Conservation (phyloP, 2,888 invertebrate genomes). For the Bhutanitis thaidina region DNA sequence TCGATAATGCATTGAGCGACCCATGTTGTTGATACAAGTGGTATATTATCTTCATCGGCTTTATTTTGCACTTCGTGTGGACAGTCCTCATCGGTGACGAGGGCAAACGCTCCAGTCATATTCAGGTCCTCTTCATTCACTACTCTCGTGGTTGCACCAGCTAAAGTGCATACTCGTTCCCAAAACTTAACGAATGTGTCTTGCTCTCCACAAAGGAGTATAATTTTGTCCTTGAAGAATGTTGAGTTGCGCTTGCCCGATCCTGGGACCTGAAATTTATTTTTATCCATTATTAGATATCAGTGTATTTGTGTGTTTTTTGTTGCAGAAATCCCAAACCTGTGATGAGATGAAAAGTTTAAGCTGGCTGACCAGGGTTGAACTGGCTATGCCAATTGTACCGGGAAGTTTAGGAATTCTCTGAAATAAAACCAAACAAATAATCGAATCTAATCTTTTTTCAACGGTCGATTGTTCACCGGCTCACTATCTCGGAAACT, state of each 20-base stretch:
- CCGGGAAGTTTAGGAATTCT: too few species aligned
- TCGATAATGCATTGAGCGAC: constrained; percentile 84
- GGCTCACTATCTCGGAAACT: too few species aligned
- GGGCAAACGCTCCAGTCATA: constrained; percentile 64
- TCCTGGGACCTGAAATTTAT: constrained; percentile 43
- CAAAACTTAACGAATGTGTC: constrained; percentile 79
- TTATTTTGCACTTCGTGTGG: constrained; percentile 75
- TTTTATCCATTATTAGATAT: not conserved
- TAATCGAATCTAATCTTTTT: too few species aligned
- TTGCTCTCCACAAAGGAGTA: constrained; percentile 73
- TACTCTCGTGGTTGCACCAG: constrained; percentile 72
- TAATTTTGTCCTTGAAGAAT: constrained; percentile 71
- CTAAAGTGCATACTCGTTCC: constrained; percentile 80
- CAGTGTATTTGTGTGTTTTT: too few species aligned
- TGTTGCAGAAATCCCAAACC: too few species aligned
- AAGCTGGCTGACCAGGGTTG: too few species aligned
- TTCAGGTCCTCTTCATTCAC: constrained; percentile 72
- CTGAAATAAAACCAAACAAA: too few species aligned
- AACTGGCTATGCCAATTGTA: too few species aligned
- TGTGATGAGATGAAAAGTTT: too few species aligned
- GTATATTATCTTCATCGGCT: constrained; percentile 80
- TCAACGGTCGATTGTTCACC: too few species aligned
- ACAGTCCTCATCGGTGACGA: constrained; percentile 83
- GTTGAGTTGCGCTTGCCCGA: constrained; percentile 46
- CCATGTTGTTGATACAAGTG: constrained; percentile 85